These are phyloP conservation scores for Pogonomyrmex barbatus DNA, from an alignment of 1,140 invertebrate genomes.

Conservation along the genomic window DNA sequence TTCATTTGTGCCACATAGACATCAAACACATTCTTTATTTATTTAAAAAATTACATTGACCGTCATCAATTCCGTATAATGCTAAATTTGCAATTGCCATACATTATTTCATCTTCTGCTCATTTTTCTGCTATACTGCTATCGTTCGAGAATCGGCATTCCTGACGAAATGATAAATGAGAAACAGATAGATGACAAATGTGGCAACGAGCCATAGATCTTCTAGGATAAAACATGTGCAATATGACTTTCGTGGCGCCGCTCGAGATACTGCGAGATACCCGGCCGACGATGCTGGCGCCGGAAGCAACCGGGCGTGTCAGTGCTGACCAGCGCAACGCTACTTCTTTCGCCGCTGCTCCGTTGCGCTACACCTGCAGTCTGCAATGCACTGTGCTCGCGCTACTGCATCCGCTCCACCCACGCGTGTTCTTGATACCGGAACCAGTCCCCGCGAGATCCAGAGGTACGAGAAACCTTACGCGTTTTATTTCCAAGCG, in stretches of 20 bases:
- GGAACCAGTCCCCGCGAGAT: slow-evolving; percentile 62
- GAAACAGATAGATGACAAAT: slow-evolving; percentile 38
- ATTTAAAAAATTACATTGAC: not conserved
- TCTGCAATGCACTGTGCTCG: slow-evolving; percentile 70
- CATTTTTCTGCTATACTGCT: not conserved
- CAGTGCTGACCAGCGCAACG: slow-evolving; percentile 84
- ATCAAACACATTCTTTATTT: not conserved
- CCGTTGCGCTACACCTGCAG: slow-evolving; percentile 79
- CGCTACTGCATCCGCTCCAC: slow-evolving; percentile 77
- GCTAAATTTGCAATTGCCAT: not conserved
- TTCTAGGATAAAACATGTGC: slow-evolving; percentile 1
- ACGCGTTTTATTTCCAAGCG: slow-evolving; percentile 31
- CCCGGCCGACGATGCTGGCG: slow-evolving; percentile 70
- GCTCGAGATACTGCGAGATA: slow-evolving; percentile 36
- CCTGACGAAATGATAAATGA: slow-evolving; percentile 24
- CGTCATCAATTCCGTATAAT: not conserved
- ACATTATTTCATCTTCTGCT: not conserved
- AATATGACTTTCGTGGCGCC: slow-evolving; percentile 59
- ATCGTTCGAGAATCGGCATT: not conserved
- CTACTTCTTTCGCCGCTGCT: slow-evolving; percentile 80
- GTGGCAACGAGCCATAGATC: not conserved
- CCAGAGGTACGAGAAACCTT: slow-evolving; percentile 24
- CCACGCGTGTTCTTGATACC: slow-evolving; percentile 69
- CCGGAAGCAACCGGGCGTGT: slow-evolving; percentile 84
- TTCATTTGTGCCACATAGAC: not conserved